phyloP scores from a whole-genome alignment of 2,888 invertebrate genomes.

The Mayetiola destructor region DNA sequence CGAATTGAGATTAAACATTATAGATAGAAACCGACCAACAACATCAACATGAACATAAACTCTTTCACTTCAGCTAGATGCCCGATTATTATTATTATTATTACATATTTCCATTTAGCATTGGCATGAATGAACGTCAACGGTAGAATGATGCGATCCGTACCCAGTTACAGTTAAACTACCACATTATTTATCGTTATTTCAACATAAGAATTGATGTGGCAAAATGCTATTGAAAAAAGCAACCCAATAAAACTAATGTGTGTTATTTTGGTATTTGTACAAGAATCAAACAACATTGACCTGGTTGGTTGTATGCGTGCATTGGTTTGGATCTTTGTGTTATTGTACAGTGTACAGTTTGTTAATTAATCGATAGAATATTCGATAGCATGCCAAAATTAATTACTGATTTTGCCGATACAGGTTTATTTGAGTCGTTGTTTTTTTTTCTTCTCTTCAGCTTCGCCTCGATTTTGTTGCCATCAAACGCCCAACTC shows the following conservation, averaged over 20 bases:
- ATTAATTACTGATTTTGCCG: conserved; percentile 7
- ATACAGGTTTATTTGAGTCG: conserved; percentile 4
- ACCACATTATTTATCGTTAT: conserved; percentile 7
- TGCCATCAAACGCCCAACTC: not conserved
- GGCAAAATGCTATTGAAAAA: not conserved
- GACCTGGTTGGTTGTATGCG: not conserved
- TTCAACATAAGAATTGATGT: not conserved
- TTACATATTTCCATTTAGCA: too few relatives aligned
- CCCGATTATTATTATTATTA: too few relatives aligned
- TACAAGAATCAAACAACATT: not conserved
- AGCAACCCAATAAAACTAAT: not conserved
- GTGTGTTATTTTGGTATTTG: not conserved
- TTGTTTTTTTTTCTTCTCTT: too few relatives aligned
- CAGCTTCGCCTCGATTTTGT: too few relatives aligned
- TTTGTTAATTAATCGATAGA: conserved; percentile 6
- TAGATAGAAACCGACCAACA: conserved; percentile 6
- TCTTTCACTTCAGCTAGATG: too few relatives aligned
- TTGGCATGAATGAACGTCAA: conserved; percentile 1
- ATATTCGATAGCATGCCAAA: conserved; percentile 9
- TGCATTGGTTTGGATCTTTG: not conserved
- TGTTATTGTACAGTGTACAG: not conserved
- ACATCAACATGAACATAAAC: too few relatives aligned
- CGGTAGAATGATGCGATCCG: not conserved
- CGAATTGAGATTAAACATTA: not conserved
- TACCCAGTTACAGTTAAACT: conserved; percentile 1